Conservation (phyloP, 35 echinoderm and acorn worm genomes). For the Ophioderma brevispina region DNA sequence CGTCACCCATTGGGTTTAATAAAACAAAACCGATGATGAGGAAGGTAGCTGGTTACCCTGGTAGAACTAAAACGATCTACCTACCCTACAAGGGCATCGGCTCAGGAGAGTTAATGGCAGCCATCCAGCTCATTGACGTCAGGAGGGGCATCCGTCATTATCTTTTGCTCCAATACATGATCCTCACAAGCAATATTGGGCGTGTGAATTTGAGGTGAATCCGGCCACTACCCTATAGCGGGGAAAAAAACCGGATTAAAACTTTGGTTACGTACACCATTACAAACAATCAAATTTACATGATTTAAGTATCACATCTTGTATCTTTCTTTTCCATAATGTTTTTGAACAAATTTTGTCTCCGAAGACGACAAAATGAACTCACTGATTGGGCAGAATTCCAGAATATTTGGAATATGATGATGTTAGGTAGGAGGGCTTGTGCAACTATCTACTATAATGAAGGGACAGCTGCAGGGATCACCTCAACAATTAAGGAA, state of each 20-base stretch:
- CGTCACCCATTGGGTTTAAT: too few species aligned
- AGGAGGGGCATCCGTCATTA: too few species aligned
- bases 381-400: conserved; percentile 70
- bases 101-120: too few species aligned
- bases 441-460: conserved; percentile 10
- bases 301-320: background rate
- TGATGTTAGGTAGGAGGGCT: conserved; percentile 77
- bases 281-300: background rate
- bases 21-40: too few species aligned
- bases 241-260: background rate
- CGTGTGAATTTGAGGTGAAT: too few species aligned
- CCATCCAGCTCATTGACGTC: too few species aligned
- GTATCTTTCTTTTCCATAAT: background rate
- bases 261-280: background rate
- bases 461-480: background rate
- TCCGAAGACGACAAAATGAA: conserved; percentile 46
- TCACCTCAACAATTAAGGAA: conserved; percentile 6
- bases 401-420: conserved; percentile 94
- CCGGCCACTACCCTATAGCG: too few species aligned
- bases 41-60: too few species aligned
- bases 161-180: too few species aligned
- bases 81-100: too few species aligned
- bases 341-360: background rate
- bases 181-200: too few species aligned
- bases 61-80: too few species aligned